Evolutionary conservation across 2,113 vertebrate species (phyloP).

Genomic region (Morone chrysops): DNA sequence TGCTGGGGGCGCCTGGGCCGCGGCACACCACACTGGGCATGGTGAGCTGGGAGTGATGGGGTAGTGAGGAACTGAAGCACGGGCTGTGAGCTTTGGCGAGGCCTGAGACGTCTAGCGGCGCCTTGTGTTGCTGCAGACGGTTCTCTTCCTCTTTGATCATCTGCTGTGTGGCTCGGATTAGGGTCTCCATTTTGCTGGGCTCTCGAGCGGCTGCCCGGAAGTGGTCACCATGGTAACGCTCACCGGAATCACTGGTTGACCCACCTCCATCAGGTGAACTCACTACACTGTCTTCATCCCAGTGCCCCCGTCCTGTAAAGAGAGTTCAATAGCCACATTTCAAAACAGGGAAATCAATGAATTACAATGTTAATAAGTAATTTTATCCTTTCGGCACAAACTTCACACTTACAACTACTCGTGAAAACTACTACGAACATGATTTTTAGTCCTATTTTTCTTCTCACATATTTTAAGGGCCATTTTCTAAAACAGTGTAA

Average conservation of each 20-base stretch:
- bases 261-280: slow-evolving; percentile 94
- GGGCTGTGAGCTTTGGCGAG: slow-evolving; percentile 91
- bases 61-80: slow-evolving; percentile 88
- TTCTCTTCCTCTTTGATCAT: slow-evolving; percentile 99
- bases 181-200: slow-evolving; percentile 98
- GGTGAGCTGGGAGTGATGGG: slow-evolving; percentile 85
- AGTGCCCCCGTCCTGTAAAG: slow-evolving; percentile 91
- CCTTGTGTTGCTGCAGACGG: slow-evolving; percentile 92
- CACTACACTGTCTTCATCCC: slow-evolving; percentile 98
- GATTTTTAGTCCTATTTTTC: background rate
- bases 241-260: slow-evolving; percentile 95
- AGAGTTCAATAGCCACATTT: slow-evolving; percentile 46
- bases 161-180: slow-evolving; percentile 98
- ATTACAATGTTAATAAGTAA: slow-evolving; percentile 36
- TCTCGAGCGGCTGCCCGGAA: slow-evolving; percentile 93
- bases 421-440: background rate
- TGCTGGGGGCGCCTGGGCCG: slow-evolving; percentile 74
- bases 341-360: slow-evolving; percentile 38
- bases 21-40: slow-evolving; percentile 91
- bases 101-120: slow-evolving; percentile 85
- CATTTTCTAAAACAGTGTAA: slow-evolving; percentile 15
- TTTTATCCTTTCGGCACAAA: background rate
- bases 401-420: background rate
- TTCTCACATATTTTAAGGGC: slow-evolving; percentile 7
- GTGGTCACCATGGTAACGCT: slow-evolving; percentile 92